Conservation (phyloP, 2,888 invertebrate genomes). For the Pseudococcus jackbeardsleyi region DNA sequence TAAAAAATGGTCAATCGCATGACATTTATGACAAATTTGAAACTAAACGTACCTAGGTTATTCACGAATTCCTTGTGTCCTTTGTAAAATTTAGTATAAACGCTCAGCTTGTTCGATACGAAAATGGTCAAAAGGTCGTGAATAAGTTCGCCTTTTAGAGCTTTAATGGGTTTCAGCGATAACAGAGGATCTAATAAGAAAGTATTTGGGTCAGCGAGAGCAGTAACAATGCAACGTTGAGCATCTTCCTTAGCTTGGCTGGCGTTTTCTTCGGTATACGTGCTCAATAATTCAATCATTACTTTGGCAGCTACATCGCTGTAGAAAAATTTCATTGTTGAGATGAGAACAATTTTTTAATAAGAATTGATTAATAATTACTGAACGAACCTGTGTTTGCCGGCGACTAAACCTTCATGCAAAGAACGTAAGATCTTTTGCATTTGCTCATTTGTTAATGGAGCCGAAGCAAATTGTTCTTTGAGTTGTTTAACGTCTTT, state of each 20-base stretch:
- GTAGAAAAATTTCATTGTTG: conserved; percentile 67
- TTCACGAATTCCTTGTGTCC: conserved; percentile 92
- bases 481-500: conserved; percentile 86
- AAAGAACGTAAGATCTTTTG: conserved; percentile 90
- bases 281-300: conserved; percentile 96
- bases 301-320: conserved; percentile 94
- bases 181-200: conserved; percentile 95
- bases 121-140: conserved; percentile 95
- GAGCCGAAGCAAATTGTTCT: conserved; percentile 83
- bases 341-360: background rate
- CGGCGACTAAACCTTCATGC: conserved; percentile 89
- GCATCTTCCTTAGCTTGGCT: conserved; percentile 97
- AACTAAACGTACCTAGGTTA: conserved; percentile 70
- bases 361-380: background rate
- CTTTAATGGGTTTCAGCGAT: conserved; percentile 92
- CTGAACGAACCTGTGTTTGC: conserved; percentile 82
- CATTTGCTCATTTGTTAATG: conserved; percentile 89
- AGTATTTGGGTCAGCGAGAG: conserved; percentile 94
- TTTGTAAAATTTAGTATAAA: conserved; percentile 92
- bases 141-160: conserved; percentile 94
- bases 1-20: background rate
- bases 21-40: background rate
- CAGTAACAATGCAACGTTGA: conserved; percentile 94
- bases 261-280: conserved; percentile 97
- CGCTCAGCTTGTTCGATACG: conserved; percentile 92